Base-by-base conservation (phyloP, 2,113 vertebrate species). In the Chroicocephalus ridibundus region DNA sequence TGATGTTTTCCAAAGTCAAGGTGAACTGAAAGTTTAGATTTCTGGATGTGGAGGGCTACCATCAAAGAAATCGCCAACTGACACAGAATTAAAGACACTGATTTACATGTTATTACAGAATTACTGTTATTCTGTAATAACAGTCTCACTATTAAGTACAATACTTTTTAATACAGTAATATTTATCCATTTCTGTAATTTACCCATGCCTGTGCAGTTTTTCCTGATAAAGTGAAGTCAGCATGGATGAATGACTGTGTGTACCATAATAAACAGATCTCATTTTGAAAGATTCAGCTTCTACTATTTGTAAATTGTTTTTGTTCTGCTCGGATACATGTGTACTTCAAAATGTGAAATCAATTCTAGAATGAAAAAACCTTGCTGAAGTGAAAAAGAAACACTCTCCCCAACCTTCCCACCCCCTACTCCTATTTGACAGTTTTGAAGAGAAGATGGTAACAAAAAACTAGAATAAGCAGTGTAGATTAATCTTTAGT, bases 291-390 rank as follows among this genome's bases (percentile, higher is more conserved):
- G 62, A 95, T 80, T 92, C 78, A 66, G 42, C 62, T 93, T 96
- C 81, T 93, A 40, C 24, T 66, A 80, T 96, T 94, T 97, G 40
- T 92, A 92, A 96, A 95, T 90, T 96, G 62, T 54, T 93, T 97
- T 94, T 88, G 86, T 96, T 97, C 92, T 97, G 90, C 93, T 97
- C 58, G 19, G 71, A 95, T 96, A 92, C 70, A 90, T 34, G 66
- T 96, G 95, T 96, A 92, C 89, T 96, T 98, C 96, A 94, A 95
- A 97, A 96, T 60, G 34, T 89, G 86, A 96, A 97, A 95, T 97
- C 75, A 96, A 76, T 95, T 95, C 79, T 52, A 83, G 82, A 93
- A 84, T 84, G 80, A 87, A 87, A 96, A 97, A 96, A 77, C 12
- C 38, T 94, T 69, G 80, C 17, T 76, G 88, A 95, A 94, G 42